Evolutionary conservation across 2,797 vertebrate genomes (phyloP).

Genomic region (Hybognathus amarus): DNA sequence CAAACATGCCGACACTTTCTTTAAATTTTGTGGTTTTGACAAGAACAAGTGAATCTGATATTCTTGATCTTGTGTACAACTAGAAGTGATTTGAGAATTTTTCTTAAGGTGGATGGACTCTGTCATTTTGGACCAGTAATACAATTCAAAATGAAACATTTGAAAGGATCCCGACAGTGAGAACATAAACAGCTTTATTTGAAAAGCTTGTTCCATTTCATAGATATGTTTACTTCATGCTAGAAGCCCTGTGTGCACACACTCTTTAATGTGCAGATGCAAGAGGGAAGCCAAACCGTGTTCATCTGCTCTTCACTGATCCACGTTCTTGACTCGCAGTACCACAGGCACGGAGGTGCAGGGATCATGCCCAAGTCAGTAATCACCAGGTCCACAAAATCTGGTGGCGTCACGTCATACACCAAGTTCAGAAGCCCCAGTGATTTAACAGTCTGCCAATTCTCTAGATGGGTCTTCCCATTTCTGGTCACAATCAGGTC

Average conservation of each 20-base stretch:
- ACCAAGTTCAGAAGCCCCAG: slow-evolving; percentile 93
- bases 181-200: slow-evolving; percentile 64
- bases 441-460: slow-evolving; percentile 84
- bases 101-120: neutral
- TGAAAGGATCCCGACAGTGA: neutral
- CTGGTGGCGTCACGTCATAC: slow-evolving; percentile 94
- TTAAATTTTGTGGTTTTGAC: neutral
- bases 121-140: neutral
- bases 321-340: slow-evolving; percentile 93
- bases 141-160: neutral
- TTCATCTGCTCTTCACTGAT: slow-evolving; percentile 77
- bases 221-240: slow-evolving; percentile 80
- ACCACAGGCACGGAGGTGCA: slow-evolving; percentile 98
- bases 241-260: slow-evolving; percentile 65
- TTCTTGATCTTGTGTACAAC: neutral
- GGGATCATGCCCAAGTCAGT: slow-evolving; percentile 97
- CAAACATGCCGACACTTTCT: neutral
- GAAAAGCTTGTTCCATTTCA: slow-evolving; percentile 70
- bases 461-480: slow-evolving; percentile 79
- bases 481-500: slow-evolving; percentile 86
- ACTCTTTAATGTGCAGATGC: slow-evolving; percentile 25
- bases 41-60: neutral
- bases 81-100: neutral
- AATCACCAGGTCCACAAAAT: slow-evolving; percentile 97
- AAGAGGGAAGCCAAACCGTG: slow-evolving; percentile 10